Base-by-base conservation (phyloP, 2,113 vertebrate species). In the Crypturellus undulatus region DNA sequence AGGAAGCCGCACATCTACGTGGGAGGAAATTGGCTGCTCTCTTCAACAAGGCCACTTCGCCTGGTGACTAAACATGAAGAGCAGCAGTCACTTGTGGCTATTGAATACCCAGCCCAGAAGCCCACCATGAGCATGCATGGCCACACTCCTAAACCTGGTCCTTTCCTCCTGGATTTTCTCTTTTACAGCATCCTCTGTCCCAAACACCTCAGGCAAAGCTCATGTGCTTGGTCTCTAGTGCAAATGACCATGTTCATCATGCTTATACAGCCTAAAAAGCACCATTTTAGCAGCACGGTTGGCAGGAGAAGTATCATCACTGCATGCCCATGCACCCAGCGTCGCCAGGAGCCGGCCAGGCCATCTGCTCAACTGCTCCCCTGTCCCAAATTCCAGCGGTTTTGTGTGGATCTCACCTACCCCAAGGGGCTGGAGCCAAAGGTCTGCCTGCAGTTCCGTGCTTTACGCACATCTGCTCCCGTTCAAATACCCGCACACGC, bases 131-230 rank as follows among this genome's bases (percentile, higher is more conserved):
- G 14, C 25, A 15, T 8, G 26, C 52, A 54, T 8, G 13, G 13
- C 52, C 17, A 36, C 26, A 30, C 32, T 47, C 42, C 49, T 72
- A 22, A 32, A 52, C 30, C 9, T n/a, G 4, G n/a, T 24, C 11
- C 11, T 43, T 26, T 64, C 40, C 49, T 52, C 34, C 68, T 70
- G 47, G 18, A 6, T 77, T 77, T 56, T 24, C 21, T 56, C 60
- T 60, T 28, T 8, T 10, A 25, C 40, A 28, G 12, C 21, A 21
- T 6, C 10, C 59, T 67, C 59, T 7, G 36, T 15, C 9, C 15
- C 0, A 0, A 47, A 54, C 43, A 91, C 42, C 76, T 68, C 0
- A 0, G 67, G 83, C 59, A 69, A 71, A 77, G n/a, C 0, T 0
- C 32, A 47, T 42, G 1, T 2, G 3, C 49, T 24, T 11, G 49